Evolutionary conservation across 2,113 vertebrate species (phyloP).

Genomic region (Cacatua alba): DNA sequence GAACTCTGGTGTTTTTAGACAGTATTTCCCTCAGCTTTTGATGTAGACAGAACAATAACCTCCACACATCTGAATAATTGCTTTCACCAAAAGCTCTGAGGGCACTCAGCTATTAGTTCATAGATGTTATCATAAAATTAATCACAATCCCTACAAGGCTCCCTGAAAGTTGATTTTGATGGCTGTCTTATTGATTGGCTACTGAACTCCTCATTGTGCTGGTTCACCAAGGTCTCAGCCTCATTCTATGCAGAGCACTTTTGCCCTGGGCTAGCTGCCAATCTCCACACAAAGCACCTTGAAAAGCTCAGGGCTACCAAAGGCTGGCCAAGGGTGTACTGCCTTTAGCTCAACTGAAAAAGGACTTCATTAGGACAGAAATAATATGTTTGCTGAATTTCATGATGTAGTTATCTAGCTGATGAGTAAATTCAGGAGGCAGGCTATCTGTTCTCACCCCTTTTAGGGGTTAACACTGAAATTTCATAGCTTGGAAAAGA

Average conservation of each 20-base stretch:
- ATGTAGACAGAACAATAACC: slow-evolving; percentile 24
- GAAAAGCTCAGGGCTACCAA: slow-evolving; percentile 15
- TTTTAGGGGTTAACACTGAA: neutral
- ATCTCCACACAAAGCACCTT: neutral
- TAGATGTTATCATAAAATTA: slow-evolving; percentile 49
- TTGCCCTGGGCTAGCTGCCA: slow-evolving; percentile 13
- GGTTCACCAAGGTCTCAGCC: neutral
- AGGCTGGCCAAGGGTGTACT: neutral
- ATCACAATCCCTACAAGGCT: neutral
- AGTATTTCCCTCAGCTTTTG: neutral
- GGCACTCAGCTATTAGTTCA: neutral
- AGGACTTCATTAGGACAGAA: neutral
- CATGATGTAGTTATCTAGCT: neutral
- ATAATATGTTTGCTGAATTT: neutral
- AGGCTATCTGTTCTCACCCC: neutral
- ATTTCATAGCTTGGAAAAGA: neutral
- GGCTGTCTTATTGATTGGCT: slow-evolving; percentile 33
- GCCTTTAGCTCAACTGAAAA: neutral
- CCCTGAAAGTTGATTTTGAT: slow-evolving; percentile 5
- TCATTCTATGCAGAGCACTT: neutral
- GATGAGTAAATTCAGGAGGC: neutral
- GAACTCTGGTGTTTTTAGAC: neutral
- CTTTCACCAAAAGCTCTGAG: neutral
- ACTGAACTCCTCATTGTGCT: slow-evolving; percentile 12
- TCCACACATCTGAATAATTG: neutral